phyloP scores from a whole-genome alignment of 1,140 invertebrate genomes.

The Drosophila triauraria region DNA sequence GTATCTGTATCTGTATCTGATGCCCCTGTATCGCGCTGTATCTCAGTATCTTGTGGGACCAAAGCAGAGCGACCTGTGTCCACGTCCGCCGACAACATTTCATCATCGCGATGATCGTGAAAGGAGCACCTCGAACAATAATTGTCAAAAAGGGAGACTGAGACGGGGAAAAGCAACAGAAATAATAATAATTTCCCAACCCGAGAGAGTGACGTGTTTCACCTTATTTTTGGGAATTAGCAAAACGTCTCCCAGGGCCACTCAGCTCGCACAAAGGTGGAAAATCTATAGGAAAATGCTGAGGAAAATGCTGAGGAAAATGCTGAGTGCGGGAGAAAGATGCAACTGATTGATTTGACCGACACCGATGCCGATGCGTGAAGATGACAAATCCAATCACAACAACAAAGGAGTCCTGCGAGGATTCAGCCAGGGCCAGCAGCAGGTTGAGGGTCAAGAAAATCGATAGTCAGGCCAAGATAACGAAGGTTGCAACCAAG shows the following conservation, averaged over 20 bases:
- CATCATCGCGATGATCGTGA: conserved; percentile 70
- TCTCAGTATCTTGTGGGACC: conserved; percentile 36
- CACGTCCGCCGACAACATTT: conserved; percentile 82
- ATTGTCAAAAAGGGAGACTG: conserved; percentile 61
- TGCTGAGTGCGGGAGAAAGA: background rate
- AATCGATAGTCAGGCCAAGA: background rate
- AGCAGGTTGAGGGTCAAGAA: conserved; percentile 39
- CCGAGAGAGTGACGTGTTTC: conserved; percentile 36
- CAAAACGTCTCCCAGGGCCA: conserved; percentile 50
- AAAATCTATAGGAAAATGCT: conserved; percentile 17
- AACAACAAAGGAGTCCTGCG: conserved; percentile 45
- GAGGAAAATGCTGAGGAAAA: background rate
- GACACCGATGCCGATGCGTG: conserved; percentile 33
- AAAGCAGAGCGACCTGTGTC: conserved; percentile 56
- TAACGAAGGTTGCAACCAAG: background rate
- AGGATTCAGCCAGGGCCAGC: background rate
- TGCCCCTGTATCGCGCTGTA: conserved; percentile 28
- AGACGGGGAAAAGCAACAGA: conserved; percentile 18
- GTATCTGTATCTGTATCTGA: conserved; percentile 60
- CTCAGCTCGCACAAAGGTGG: conserved; percentile 5
- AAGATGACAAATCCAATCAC: conserved; percentile 64
- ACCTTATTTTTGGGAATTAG: conserved; percentile 73
- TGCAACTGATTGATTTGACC: conserved; percentile 52
- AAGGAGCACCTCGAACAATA: conserved; percentile 78
- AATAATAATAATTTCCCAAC: conserved; percentile 49